Conservation (phyloP, 2,888 invertebrate genomes). For the Lasioglossum malachurum region DNA sequence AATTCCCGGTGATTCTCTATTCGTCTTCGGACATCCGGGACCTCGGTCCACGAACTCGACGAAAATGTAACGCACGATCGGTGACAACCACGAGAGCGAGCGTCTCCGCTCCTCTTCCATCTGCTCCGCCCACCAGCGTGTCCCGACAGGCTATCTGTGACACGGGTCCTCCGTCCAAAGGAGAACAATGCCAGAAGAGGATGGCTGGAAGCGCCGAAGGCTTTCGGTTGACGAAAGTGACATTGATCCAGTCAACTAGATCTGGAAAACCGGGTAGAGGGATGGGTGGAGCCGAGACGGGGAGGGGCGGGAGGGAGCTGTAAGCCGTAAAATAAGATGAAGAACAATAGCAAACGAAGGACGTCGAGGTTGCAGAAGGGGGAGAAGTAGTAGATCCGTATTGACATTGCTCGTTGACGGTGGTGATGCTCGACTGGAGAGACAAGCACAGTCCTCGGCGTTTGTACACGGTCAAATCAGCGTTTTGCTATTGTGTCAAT, state of each 20-base stretch:
- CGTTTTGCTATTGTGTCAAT: slow-evolving; percentile 15
- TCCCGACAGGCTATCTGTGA: not conserved
- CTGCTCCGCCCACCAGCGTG: not conserved
- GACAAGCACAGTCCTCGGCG: not conserved
- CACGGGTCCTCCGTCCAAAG: not conserved
- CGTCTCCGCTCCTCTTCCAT: not conserved
- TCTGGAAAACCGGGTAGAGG: slow-evolving; percentile 60
- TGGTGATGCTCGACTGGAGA: slow-evolving; percentile 66
- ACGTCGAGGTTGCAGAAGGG: not conserved
- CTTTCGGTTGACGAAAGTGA: slow-evolving; percentile 75
- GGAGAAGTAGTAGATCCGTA: slow-evolving; percentile 32
- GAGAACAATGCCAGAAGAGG: slow-evolving; percentile 26
- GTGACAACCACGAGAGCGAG: not conserved
- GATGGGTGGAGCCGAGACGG: slow-evolving; percentile 57
- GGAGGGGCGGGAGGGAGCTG: slow-evolving; percentile 17
- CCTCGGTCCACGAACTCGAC: not conserved
- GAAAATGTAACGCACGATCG: not conserved
- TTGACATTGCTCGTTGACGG: slow-evolving; percentile 71
- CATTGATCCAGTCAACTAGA: slow-evolving; percentile 75
- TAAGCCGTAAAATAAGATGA: not conserved
- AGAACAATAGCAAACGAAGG: not conserved
- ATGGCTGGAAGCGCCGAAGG: slow-evolving; percentile 18
- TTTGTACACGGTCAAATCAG: slow-evolving; percentile 36
- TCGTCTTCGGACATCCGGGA: not conserved
- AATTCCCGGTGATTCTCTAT: not conserved